phyloP scores from a whole-genome alignment of 2,888 invertebrate species.

The Andrena trimmerana region DNA sequence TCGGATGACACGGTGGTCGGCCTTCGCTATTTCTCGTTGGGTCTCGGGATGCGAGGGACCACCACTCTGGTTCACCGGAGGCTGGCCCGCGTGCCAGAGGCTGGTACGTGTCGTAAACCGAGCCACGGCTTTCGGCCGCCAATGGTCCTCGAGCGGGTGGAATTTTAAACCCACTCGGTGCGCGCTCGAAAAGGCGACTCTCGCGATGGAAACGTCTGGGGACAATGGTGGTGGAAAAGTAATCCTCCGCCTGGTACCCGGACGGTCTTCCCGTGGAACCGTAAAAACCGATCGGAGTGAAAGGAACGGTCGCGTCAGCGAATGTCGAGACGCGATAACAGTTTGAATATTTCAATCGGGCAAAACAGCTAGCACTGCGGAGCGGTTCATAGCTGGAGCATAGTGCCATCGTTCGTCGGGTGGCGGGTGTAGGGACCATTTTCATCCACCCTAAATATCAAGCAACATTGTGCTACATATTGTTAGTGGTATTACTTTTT shows the following conservation, averaged over 20 bases:
- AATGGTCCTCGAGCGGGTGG: constrained; percentile 23
- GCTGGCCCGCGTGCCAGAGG: constrained; percentile 29
- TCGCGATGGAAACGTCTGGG: constrained; percentile 16
- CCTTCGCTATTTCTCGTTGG: constrained; percentile 77
- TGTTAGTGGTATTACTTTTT: too few species aligned
- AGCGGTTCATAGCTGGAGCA: not conserved
- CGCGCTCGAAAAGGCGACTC: not conserved
- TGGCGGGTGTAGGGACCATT: too few species aligned
- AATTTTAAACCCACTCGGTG: constrained; percentile 27
- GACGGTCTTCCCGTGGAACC: not conserved
- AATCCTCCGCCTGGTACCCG: not conserved
- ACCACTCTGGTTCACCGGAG: constrained; percentile 50
- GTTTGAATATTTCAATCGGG: not conserved
- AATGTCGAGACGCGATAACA: constrained; percentile 38
- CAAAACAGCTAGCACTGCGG: not conserved
- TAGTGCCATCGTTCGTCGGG: not conserved
- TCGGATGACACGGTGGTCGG: constrained; percentile 78
- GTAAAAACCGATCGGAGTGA: constrained; percentile 36
- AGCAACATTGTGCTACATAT: too few species aligned
- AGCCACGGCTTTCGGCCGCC: constrained; percentile 14
- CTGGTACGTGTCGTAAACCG: constrained; percentile 53
- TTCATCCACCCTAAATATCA: too few species aligned
- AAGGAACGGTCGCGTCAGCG: constrained; percentile 49
- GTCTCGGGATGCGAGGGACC: constrained; percentile 58
- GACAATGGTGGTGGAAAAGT: constrained; percentile 16